Conservation (phyloP, 2,888 invertebrate genomes). For the Dugesia japonica region DNA sequence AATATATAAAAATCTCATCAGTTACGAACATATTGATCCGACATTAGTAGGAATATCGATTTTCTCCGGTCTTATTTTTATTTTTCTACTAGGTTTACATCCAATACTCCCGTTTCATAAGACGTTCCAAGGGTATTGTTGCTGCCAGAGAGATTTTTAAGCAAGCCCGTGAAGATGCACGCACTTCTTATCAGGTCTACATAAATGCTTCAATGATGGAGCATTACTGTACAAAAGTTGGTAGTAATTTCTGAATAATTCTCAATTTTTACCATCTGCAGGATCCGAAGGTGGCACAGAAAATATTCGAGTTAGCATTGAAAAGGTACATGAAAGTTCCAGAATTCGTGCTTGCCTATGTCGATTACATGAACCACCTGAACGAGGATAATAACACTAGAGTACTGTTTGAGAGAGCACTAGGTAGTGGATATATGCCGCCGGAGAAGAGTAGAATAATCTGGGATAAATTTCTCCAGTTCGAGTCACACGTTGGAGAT, state of each 20-base stretch:
- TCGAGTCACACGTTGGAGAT: conserved; percentile 95
- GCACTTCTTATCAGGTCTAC: conserved; percentile 74
- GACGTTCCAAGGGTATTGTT: conserved; percentile 90
- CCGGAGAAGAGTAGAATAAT: conserved; percentile 83
- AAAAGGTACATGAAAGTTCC: conserved; percentile 88
- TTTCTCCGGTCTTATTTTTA: not conserved
- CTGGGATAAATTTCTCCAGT: conserved; percentile 93
- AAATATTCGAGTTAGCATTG: conserved; percentile 86
- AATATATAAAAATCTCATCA: conserved; percentile 77
- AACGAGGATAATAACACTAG: conserved; percentile 99
- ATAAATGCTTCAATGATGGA: conserved; percentile 95
- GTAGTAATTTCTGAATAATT: conserved; percentile 20
- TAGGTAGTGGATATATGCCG: conserved; percentile 70
- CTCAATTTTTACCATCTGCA: conserved; percentile 36
- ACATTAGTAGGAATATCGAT: conserved; percentile 54
- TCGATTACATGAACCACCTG: conserved; percentile 80
- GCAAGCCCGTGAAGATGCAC: conserved; percentile 70
- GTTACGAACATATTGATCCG: conserved; percentile 76
- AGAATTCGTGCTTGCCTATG: conserved; percentile 81
- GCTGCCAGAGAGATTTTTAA: conserved; percentile 84
- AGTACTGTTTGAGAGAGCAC: conserved; percentile 86
- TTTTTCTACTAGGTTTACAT: conserved; percentile 61
- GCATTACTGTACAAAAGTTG: conserved; percentile 83
- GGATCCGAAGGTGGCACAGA: conserved; percentile 82
- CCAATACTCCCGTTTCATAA: conserved; percentile 95